Evolutionary conservation across 2,797 vertebrate species (phyloP).

Genomic region (Carapus acus): DNA sequence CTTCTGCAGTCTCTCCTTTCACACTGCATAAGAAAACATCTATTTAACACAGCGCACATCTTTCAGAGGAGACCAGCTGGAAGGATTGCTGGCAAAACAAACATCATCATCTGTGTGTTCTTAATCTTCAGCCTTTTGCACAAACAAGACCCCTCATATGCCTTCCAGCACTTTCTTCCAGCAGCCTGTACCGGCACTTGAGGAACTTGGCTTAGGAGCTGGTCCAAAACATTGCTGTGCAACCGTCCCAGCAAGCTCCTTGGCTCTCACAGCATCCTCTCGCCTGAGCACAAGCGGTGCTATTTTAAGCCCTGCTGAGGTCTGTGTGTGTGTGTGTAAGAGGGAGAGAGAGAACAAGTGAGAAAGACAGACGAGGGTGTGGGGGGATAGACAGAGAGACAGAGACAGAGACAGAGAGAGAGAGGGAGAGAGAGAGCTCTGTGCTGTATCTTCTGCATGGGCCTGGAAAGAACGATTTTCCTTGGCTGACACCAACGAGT

Average conservation of each 20-base stretch:
- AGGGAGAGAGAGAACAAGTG: too few species aligned
- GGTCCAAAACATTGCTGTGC: conserved; percentile 56
- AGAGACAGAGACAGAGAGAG: too few species aligned
- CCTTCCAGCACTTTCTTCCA: too few species aligned
- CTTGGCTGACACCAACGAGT: conserved; percentile 47
- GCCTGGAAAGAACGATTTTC: conserved; percentile 57
- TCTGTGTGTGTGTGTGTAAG: conserved; percentile 4
- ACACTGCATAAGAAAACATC: too few species aligned
- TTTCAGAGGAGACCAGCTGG: too few species aligned
- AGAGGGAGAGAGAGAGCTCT: conserved; percentile 17
- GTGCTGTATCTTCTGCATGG: conserved; percentile 34
- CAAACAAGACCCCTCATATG: too few species aligned
- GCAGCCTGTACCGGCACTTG: conserved; percentile 25
- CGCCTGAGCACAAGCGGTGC: conserved; percentile 52
- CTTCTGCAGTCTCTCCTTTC: too few species aligned
- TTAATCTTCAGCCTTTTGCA: too few species aligned
- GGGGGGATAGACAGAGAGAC: too few species aligned
- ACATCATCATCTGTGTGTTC: neutral
- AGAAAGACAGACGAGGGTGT: too few species aligned
- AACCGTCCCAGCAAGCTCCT: conserved; percentile 55
- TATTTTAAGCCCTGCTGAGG: conserved; percentile 66
- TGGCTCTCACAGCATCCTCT: conserved; percentile 46
- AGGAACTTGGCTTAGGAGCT: conserved; percentile 47
- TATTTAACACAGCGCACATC: too few species aligned
- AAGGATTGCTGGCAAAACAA: conserved; percentile 11